Conservation (phyloP, 2,888 invertebrate genomes). For the Pheosia tremula region DNA sequence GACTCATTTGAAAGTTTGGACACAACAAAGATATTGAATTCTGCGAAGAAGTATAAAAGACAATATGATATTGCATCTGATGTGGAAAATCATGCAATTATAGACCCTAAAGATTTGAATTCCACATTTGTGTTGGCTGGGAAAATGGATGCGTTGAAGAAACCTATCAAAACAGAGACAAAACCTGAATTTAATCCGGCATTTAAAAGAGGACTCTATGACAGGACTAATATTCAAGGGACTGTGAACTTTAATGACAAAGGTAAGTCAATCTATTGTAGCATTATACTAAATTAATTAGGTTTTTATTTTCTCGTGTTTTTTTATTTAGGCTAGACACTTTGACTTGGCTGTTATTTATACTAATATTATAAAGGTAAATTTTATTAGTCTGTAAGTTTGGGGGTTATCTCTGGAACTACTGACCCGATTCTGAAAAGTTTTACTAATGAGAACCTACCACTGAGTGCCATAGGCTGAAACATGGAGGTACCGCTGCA, state of each 20-base stretch:
- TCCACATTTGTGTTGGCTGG: slow-evolving; percentile 76
- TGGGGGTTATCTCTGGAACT: too few relatives aligned
- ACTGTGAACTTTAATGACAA: slow-evolving; percentile 61
- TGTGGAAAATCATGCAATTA: slow-evolving; percentile 55
- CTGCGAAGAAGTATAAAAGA: slow-evolving; percentile 68
- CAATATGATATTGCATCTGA: slow-evolving; percentile 49
- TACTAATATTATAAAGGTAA: too few relatives aligned
- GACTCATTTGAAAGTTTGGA: slow-evolving; percentile 72
- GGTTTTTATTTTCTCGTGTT: not conserved
- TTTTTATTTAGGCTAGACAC: not conserved
- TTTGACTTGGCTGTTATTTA: too few relatives aligned
- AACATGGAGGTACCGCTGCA: too few relatives aligned
- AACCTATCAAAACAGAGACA: slow-evolving; percentile 46
- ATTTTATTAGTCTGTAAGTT: too few relatives aligned
- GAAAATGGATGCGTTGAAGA: slow-evolving; percentile 57
- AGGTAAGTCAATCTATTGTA: slow-evolving; percentile 47
- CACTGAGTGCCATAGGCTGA: too few relatives aligned
- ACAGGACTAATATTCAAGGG: slow-evolving; percentile 69
- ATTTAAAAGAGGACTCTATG: slow-evolving; percentile 59
- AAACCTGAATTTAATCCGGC: slow-evolving; percentile 39
- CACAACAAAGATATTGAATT: slow-evolving; percentile 57
- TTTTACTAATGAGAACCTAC: too few relatives aligned
- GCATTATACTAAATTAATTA: too few relatives aligned
- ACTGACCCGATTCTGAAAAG: too few relatives aligned
- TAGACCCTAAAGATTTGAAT: slow-evolving; percentile 71